Conservation (phyloP, 2,888 invertebrate genomes). For the Liposcelis brunnea region DNA sequence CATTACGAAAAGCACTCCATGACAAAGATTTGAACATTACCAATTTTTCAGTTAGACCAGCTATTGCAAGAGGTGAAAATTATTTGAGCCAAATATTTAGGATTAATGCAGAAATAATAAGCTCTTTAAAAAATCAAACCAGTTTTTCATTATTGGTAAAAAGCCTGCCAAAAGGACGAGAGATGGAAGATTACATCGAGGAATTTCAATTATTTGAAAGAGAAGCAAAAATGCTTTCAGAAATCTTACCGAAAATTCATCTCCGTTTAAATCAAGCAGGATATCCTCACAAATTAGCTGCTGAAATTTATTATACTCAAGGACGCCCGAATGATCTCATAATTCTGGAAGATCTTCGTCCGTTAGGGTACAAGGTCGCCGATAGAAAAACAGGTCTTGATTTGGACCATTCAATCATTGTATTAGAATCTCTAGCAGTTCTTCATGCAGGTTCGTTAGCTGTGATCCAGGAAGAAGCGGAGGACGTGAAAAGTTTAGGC, state of each 20-base stretch:
- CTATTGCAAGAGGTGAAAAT: background rate
- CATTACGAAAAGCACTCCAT: background rate
- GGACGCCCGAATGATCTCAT: conserved; percentile 1
- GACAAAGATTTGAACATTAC: background rate
- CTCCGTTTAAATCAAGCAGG: background rate
- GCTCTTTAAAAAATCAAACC: background rate
- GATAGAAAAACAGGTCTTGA: background rate
- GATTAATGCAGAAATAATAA: background rate
- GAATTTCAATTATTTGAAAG: background rate
- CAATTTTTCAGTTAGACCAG: background rate
- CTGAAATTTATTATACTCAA: conserved; percentile 1
- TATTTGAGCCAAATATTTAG: conserved; percentile 5
- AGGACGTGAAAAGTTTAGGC: background rate
- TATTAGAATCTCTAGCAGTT: conserved; percentile 3
- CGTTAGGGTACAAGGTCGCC: background rate
- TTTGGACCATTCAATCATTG: background rate
- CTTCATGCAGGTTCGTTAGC: background rate
- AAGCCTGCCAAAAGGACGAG: background rate
- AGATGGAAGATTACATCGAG: background rate
- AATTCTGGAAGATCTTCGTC: conserved; percentile 1
- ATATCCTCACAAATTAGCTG: background rate
- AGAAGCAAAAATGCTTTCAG: conserved; percentile 6
- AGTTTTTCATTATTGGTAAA: background rate
- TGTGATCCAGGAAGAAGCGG: background rate
- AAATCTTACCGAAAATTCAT: background rate